Evolutionary conservation across 1,140 invertebrate genomes (phyloP).

Genomic region (Bombus huntii): DNA sequence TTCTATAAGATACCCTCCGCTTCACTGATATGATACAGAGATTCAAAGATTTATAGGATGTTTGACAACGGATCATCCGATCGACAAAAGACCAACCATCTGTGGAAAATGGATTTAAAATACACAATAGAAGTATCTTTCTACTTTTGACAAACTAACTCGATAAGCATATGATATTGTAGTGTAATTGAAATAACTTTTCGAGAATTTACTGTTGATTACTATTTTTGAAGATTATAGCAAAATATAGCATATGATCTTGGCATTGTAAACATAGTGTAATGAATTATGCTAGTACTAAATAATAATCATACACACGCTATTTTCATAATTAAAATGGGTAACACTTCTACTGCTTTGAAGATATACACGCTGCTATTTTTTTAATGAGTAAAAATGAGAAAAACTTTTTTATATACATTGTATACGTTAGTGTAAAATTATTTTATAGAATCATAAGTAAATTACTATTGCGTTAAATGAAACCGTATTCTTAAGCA

Average conservation of each 20-base stretch:
- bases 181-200: no score
- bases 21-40: constrained; percentile 38
- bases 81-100: not conserved
- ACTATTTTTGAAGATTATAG: no score
- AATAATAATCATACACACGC: not conserved
- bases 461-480: no score
- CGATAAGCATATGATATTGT: no score
- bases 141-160: not conserved
- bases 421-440: no score
- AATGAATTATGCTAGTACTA: not conserved
- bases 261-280: no score
- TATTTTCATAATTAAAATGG: not conserved
- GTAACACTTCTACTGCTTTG: not conserved
- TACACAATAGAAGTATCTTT: no score
- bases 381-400: not conserved
- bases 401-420: not conserved
- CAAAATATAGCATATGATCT: no score
- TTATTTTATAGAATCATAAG: no score
- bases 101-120: not conserved
- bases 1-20: constrained; percentile 29
- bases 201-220: no score
- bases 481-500: no score
- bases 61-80: constrained; percentile 1
- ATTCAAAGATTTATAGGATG: constrained; percentile 8
- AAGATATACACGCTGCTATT: not conserved